Evolutionary conservation across 2,888 invertebrate genomes (phyloP), one percentile per base, ranked within the genome.

Genomic region (Amphipyra tragopoginis): DNA sequence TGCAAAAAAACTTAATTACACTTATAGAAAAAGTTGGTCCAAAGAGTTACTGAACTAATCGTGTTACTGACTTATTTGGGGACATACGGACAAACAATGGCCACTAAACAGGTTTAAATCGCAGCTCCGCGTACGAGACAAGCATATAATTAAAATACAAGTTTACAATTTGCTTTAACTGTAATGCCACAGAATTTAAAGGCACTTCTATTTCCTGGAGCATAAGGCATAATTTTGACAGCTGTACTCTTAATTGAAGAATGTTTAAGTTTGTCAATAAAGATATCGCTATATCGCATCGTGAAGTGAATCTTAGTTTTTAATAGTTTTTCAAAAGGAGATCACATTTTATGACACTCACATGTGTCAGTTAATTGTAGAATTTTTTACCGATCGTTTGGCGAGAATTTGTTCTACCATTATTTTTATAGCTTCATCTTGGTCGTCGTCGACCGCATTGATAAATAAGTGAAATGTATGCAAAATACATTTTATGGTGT

Each of bases 71-170:
- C 77, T 64, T 81, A 88, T 88, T 90, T 86, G 87, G 85, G 82
- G 83, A 83, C 86, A 84, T 42, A 66, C 75, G 58, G 45, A 78
- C 82, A 85, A 81, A 87, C 90, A 90, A 91, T 90, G 84, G 86
- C 78, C 84, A 85, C 85, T 90, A 91, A 90, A 90, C 93, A 89
- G 89, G 90, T 93, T 92, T 90, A 90, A 92, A 92, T 89, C 91
- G 90, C 86, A 82, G 83, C 81, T 83, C 80, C 81, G 81, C 72
- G 85, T 80, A 91, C 92, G 91, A 87, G 93, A 91, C 90, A 75
- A 83, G 92, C 87, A 92, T 92, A 84, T 88, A 86, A 90, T 88
- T 90, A 90, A 78, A 79, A 77, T 55, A 68, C 84, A 76, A 84
- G 77, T 53, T 64, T 75, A 79, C 58, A 55, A 61, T 71, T 47